Evolutionary conservation across 1,140 invertebrate genomes (phyloP).

Genomic region (Fopius arisanus): DNA sequence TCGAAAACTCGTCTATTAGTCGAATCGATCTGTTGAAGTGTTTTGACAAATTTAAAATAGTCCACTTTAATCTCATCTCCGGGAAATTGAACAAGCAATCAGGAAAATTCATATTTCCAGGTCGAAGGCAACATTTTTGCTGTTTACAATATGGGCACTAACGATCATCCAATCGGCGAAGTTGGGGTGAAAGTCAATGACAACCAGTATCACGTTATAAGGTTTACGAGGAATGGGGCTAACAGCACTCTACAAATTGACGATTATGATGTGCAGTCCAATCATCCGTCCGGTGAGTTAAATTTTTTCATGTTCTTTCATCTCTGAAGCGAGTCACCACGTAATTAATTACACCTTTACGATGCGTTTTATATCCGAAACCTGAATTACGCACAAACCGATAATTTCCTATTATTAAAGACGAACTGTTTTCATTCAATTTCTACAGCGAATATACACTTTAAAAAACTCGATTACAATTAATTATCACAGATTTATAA

Average conservation of each 20-base stretch:
- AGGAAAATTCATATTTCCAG: constrained; percentile 60
- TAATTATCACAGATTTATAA: neutral
- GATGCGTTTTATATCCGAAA: no score
- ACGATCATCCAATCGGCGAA: constrained; percentile 91
- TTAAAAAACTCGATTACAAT: no score
- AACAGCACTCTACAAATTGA: constrained; percentile 93
- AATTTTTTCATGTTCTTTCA: neutral
- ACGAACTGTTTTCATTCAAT: no score
- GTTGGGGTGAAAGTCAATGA: constrained; percentile 90
- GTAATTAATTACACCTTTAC: neutral
- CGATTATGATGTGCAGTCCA: constrained; percentile 84
- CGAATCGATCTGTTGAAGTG: no score
- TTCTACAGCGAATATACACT: no score
- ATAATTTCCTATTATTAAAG: no score
- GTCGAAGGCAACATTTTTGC: constrained; percentile 92
- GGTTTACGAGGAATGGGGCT: constrained; percentile 86
- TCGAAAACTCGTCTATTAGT: no score
- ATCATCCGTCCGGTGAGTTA: constrained; percentile 77
- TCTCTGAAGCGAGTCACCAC: neutral
- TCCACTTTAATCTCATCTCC: no score
- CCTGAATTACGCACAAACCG: no score
- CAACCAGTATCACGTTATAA: constrained; percentile 90
- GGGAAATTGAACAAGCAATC: neutral
- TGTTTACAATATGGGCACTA: constrained; percentile 93
- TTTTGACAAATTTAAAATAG: no score